These are phyloP conservation scores for Panzeria rudis DNA, from an alignment of 2,888 invertebrate species.

Conservation along the genomic window DNA sequence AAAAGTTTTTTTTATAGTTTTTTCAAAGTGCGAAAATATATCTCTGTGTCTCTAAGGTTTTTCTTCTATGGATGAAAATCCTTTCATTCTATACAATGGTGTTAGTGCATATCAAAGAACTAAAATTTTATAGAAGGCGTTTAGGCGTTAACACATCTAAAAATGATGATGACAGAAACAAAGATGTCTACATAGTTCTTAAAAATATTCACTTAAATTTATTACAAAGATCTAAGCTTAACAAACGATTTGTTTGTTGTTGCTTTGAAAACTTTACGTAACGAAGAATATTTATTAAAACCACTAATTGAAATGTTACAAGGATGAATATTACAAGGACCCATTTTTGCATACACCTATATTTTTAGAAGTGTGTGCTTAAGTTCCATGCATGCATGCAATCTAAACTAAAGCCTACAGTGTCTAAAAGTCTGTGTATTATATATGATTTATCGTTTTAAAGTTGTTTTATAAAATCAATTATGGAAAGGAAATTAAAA, in stretches of 20 bases:
- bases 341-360: not conserved
- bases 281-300: conserved; percentile 68
- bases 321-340: conserved; percentile 52
- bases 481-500: conserved; percentile 66
- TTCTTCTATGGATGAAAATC: conserved; percentile 1
- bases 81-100: not conserved
- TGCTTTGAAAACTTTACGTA: conserved; percentile 35
- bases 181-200: conserved; percentile 52
- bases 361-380: not conserved
- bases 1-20: conserved; percentile 28
- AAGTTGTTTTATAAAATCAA: conserved; percentile 56
- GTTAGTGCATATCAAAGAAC: not conserved
- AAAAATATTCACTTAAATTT: conserved; percentile 50
- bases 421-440: not conserved
- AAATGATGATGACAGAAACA: conserved; percentile 25
- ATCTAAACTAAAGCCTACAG: not conserved
- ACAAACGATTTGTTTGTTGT: conserved; percentile 23
- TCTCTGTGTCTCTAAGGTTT: conserved; percentile 12
- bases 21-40: conserved; percentile 50
- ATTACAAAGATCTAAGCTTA: conserved; percentile 10
- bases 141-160: conserved; percentile 25
- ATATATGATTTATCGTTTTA: conserved; percentile 29
- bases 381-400: not conserved
- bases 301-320: conserved; percentile 69
- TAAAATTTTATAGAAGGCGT: not conserved